Conservation (phyloP, 2,797 vertebrate genomes). For the Molossus alvarezi region DNA sequence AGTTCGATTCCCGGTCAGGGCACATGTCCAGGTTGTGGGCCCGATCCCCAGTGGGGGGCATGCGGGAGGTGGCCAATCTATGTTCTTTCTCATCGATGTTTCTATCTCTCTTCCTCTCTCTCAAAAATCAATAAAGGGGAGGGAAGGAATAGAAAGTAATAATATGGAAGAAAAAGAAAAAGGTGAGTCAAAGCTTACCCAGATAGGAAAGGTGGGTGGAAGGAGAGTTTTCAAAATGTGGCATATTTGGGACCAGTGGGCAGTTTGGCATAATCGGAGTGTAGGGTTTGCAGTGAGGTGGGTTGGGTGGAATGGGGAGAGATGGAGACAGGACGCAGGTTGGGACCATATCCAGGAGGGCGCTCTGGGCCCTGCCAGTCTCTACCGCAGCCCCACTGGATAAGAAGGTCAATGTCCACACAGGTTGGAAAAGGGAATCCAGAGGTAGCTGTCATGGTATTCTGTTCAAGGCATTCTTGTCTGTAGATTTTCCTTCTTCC, state of each 20-base stretch:
- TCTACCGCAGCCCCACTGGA: fast-evolving
- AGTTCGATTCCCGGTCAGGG: no score
- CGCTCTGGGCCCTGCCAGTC: background rate
- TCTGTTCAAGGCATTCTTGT: background rate
- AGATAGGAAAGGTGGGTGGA: background rate
- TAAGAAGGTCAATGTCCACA: background rate
- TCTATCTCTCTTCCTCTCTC: no score
- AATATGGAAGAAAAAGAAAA: slow-evolving; percentile 70
- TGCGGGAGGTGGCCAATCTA: no score
- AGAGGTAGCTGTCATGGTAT: background rate
- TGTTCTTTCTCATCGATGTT: no score
- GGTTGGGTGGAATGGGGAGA: background rate
- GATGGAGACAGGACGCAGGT: no score
- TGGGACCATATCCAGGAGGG: background rate
- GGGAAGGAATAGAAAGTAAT: slow-evolving; percentile 69
- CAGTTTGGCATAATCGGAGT: background rate
- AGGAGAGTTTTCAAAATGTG: background rate
- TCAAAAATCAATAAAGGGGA: no score
- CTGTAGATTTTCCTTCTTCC: background rate
- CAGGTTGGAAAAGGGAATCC: background rate
- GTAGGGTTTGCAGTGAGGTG: background rate
- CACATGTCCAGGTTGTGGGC: no score
- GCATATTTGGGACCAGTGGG: background rate
- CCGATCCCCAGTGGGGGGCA: no score
- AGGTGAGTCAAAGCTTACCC: background rate